These are phyloP conservation scores for Pristionchus entomophagus DNA, from an alignment of 2,888 invertebrate species.

Conservation along the genomic window DNA sequence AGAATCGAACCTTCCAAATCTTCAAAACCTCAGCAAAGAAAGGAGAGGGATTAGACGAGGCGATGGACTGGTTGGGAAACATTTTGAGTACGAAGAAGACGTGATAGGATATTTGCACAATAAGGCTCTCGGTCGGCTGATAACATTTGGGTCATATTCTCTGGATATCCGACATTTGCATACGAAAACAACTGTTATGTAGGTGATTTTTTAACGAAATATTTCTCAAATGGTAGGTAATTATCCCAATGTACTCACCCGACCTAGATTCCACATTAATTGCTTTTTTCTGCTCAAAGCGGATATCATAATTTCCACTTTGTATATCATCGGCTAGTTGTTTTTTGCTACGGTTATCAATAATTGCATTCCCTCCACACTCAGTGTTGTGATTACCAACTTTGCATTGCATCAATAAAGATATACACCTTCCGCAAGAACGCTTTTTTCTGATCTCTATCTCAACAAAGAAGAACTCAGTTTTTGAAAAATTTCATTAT, in stretches of 20 bases:
- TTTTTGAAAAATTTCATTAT: conserved; percentile 1
- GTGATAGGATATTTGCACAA: too few relatives aligned
- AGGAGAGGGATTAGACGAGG: conserved; percentile 96
- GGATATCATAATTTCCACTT: neutral
- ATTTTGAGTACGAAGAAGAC: conserved; percentile 27
- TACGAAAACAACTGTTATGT: too few relatives aligned
- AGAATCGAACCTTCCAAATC: conserved; percentile 96
- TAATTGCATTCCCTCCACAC: neutral
- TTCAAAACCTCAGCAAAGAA: conserved; percentile 98
- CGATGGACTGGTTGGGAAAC: conserved; percentile 90
- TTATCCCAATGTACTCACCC: too few relatives aligned
- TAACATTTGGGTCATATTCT: too few relatives aligned
- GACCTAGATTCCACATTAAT: neutral
- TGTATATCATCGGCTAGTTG: conserved; percentile 30
- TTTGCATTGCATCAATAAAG: too few relatives aligned
- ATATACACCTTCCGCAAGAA: too few relatives aligned
- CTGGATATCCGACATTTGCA: too few relatives aligned
- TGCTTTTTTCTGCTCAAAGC: neutral
- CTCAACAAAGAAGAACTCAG: too few relatives aligned
- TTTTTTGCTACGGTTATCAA: conserved; percentile 21
- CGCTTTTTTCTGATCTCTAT: too few relatives aligned
- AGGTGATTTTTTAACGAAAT: too few relatives aligned
- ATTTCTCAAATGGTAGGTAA: too few relatives aligned
- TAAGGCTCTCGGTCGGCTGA: too few relatives aligned
- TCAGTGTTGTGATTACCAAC: conserved; percentile 7